phyloP scores from a whole-genome alignment of 2,113 vertebrate species.

The Elachura formosa region DNA sequence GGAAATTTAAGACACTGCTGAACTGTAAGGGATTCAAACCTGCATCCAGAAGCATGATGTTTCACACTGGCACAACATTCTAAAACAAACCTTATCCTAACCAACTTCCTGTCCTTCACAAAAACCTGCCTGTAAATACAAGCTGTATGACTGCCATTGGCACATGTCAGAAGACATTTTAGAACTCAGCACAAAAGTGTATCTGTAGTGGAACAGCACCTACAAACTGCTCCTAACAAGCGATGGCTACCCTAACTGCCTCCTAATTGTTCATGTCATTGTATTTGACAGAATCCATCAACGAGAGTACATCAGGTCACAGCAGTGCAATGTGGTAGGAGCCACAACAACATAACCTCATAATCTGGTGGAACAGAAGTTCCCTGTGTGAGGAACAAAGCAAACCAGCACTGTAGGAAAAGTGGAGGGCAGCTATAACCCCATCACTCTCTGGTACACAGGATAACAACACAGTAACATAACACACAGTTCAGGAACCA shows the following conservation, averaged over 20 bases:
- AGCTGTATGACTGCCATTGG: background rate
- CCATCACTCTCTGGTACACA: background rate
- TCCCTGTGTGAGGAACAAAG: background rate
- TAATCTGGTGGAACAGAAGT: background rate
- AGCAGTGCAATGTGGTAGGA: background rate
- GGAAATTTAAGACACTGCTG: background rate
- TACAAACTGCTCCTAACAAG: background rate
- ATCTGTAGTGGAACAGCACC: background rate
- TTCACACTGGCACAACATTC: background rate
- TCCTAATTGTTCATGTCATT: slow-evolving; percentile 20
- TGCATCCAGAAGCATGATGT: background rate
- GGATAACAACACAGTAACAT: background rate
- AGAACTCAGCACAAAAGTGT: background rate
- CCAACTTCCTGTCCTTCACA: slow-evolving; percentile 17
- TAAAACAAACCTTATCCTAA: slow-evolving; percentile 39
- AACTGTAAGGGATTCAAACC: background rate
- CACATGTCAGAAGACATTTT: slow-evolving; percentile 1
- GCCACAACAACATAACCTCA: background rate
- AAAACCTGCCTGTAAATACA: slow-evolving; percentile 23
- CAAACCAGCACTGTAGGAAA: background rate
- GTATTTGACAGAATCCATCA: slow-evolving; percentile 39
- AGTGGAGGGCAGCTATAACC: background rate
- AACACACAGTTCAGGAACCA: background rate
- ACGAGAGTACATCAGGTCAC: background rate
- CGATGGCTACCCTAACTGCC: background rate